These are phyloP conservation scores for Poecilia wingei DNA, from an alignment of 2,797 vertebrate genomes.

Conservation along the genomic window DNA sequence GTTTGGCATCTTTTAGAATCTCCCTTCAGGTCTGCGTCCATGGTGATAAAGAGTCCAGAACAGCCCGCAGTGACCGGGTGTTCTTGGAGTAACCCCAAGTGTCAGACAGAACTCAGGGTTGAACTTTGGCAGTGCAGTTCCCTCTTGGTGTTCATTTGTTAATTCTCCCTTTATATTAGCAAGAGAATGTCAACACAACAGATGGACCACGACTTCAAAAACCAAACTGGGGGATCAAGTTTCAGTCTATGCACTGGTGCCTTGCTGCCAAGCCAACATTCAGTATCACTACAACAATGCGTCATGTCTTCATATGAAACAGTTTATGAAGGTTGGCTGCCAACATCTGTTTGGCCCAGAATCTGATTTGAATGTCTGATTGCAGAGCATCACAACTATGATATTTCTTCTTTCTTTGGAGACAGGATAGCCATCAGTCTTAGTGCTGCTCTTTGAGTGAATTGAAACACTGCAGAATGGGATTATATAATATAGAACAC, in stretches of 20 bases:
- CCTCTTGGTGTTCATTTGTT: conserved; percentile 29
- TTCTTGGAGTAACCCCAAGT: conserved; percentile 41
- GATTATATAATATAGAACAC: conserved; percentile 60
- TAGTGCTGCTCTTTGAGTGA: conserved; percentile 30
- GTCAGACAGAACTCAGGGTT: conserved; percentile 31
- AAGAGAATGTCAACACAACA: conserved; percentile 35
- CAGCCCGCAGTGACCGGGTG: conserved; percentile 23
- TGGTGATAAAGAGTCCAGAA: conserved; percentile 56
- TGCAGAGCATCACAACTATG: conserved; percentile 15
- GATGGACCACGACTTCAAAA: conserved; percentile 34
- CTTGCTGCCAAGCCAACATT: conserved; percentile 61
- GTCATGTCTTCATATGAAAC: conserved; percentile 32
- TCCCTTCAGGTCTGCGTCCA: conserved; percentile 45
- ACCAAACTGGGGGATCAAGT: conserved; percentile 30
- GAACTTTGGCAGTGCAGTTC: conserved; percentile 44
- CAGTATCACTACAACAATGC: conserved; percentile 55
- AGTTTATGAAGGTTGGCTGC: conserved; percentile 44
- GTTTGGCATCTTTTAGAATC: conserved; percentile 43
- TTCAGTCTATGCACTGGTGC: conserved; percentile 28
- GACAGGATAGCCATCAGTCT: conserved; percentile 39
- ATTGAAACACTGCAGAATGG: conserved; percentile 39
- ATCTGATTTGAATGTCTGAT: conserved; percentile 33
- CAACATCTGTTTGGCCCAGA: conserved; percentile 25
- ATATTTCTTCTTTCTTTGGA: conserved; percentile 36
- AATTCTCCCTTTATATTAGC: conserved; percentile 22